Conservation (phyloP, 2,888 invertebrate genomes). For the Campoplex nolae region DNA sequence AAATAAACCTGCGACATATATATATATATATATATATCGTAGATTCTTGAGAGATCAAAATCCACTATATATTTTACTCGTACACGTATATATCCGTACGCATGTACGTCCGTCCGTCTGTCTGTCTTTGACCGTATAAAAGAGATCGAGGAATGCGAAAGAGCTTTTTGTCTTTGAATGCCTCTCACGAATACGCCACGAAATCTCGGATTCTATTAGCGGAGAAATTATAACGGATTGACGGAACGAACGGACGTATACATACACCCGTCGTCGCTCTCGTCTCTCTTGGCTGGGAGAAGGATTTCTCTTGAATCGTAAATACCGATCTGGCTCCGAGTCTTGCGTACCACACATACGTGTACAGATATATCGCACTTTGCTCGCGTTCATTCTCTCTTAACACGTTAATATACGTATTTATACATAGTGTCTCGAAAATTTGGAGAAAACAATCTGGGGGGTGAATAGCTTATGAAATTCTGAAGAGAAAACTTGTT, state of each 20-base stretch:
- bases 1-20: conserved; percentile 2
- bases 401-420: neutral
- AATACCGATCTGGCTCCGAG: conserved; percentile 76
- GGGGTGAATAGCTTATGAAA: neutral
- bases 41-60: conserved; percentile 30
- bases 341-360: conserved; percentile 45
- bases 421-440: conserved; percentile 2
- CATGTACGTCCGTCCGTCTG: conserved; percentile 22
- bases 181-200: conserved; percentile 80
- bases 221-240: conserved; percentile 84
- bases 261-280: conserved; percentile 48
- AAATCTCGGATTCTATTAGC: conserved; percentile 84
- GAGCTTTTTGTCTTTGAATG: conserved; percentile 74
- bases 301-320: conserved; percentile 81
- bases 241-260: conserved; percentile 75
- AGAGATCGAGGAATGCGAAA: conserved; percentile 67
- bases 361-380: neutral
- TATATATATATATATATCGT: conserved; percentile 12
- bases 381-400: conserved; percentile 19
- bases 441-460: neutral
- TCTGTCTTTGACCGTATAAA: conserved; percentile 48
- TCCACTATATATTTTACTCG: neutral
- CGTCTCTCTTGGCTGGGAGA: conserved; percentile 68
- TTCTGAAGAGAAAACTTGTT: conserved; percentile 1
- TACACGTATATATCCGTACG: neutral